Conservation (phyloP, 2,888 invertebrate species). For the Stictocephala bisonia region DNA sequence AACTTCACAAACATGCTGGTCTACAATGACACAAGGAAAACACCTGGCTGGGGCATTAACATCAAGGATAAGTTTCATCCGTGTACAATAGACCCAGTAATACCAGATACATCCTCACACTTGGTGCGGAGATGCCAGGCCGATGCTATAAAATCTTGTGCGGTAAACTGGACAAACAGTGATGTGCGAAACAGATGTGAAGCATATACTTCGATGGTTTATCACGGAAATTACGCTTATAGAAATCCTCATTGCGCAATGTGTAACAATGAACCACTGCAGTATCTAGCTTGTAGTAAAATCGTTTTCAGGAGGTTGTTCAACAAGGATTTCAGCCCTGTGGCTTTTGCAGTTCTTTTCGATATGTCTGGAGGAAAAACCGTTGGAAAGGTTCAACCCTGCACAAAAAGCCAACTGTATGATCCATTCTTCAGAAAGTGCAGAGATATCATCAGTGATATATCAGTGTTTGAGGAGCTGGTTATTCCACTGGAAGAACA, state of each 20-base stretch:
- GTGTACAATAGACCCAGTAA: conserved; percentile 64
- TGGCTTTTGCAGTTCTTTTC: conserved; percentile 65
- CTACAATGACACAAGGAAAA: conserved; percentile 57
- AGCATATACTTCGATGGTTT: conserved; percentile 65
- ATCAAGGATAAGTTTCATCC: conserved; percentile 61
- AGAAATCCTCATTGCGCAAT: conserved; percentile 66
- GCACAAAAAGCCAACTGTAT: conserved; percentile 63
- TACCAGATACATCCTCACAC: conserved; percentile 62
- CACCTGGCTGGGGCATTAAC: conserved; percentile 62
- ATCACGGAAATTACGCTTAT: conserved; percentile 62
- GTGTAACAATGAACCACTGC: conserved; percentile 64
- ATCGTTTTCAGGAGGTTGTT: conserved; percentile 57
- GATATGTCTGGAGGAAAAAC: conserved; percentile 61
- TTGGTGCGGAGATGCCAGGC: conserved; percentile 64
- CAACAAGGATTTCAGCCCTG: conserved; percentile 62
- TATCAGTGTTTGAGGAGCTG: conserved; percentile 20
- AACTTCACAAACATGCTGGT: conserved; percentile 49
- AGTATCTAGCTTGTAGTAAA: conserved; percentile 56
- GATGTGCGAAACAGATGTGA: conserved; percentile 63
- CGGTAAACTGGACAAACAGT: conserved; percentile 63
- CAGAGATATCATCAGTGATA: conserved; percentile 63
- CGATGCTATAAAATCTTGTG: conserved; percentile 62
- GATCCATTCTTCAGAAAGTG: conserved; percentile 66
- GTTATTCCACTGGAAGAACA: conserved; percentile 8
- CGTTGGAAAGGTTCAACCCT: conserved; percentile 61